Base-by-base conservation (phyloP, 2,888 invertebrate genomes). In the Coelogynopora nodosa region DNA sequence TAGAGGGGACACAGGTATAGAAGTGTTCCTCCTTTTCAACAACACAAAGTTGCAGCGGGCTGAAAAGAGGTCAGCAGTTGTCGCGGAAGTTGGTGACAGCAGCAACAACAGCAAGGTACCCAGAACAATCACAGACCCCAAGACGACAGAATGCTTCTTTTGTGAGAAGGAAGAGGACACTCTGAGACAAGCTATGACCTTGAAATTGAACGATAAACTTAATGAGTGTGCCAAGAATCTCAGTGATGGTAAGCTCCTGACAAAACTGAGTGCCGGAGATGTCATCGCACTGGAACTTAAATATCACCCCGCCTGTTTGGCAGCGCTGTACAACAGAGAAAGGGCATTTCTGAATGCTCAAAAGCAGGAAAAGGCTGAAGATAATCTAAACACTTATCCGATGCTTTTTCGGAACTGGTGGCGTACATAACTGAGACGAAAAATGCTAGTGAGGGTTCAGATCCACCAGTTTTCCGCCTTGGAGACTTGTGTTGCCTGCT, bases 11-110 rank as follows among this genome's bases (percentile, higher is more conserved):
- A n/a, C n/a, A n/a, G n/a, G n/a, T n/a, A n/a, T n/a, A n/a, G n/a
- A n/a, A n/a, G n/a, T n/a, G n/a, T n/a, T n/a, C n/a, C 81, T 80
- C 23, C 23, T 80, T 5, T 80, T 80, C 23, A 13, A 23, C 81
- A 80, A 80, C 5, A 80, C 81, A 80, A 80, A 80, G 27, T 80
- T 80, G 23, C 81, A 80, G 10, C 10, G 81, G 26, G 81, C 81
- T 23, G 10, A 80, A 80, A 80, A 80, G 26, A n/a, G 81, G 26
- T n/a, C n/a, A n/a, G 23, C 2, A 80, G 81, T 27, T 5, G 10
- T 23, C 23, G 27, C 10, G 5, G 26, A 5, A 18, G 81, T 5
- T 13, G 81, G 27, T 18, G 26, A 18, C 5, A 28, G 81, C 23
- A 23, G 23, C 23, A 23, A 28, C 5, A 5, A 5, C 81, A 5